Evolutionary conservation across 2,113 vertebrate species (phyloP), one percentile per base, ranked within the genome.

Genomic region (Bolborhynchus lineola): DNA sequence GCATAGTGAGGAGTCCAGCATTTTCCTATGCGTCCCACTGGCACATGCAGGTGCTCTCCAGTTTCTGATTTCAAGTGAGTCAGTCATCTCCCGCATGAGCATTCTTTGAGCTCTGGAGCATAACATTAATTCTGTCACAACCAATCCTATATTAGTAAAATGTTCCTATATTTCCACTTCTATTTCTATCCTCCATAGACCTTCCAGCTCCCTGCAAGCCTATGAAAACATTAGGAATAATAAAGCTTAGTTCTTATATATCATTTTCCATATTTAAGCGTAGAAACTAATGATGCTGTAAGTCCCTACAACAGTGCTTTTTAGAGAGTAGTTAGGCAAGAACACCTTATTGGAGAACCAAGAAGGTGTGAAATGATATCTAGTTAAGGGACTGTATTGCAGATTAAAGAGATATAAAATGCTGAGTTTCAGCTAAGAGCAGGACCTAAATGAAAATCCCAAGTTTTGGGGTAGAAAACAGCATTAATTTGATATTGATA

Each of bases 291-390:
- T 94, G 95, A 84, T 93, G 93, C 93, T 92, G 17, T 86, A 93
- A 96, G 80, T 92, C 72, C 79, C 92, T 95, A 92, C 88, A 95
- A 94, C 88, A 91, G 83, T 47, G 70, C 62, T 70, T 96, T 93
- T 93, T 92, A 93, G 82, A 93, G 83, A 92, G 77, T 86, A 91
- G 86, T 97, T 95, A 97, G 93, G 83, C 59, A 90, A 90, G 95
- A 93, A 96, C 88, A 96, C 74, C 90, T 95, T 96, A 94, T 88
- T 93, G 93, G 85, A 95, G 95, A 95, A 87, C 55, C 90, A 96
- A 93, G 88, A 95, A 93, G 86, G 93, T 97, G 93, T 97, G 95
- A 96, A 96, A 94, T 90, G 95, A 88, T 95, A 94, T 96, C 96
- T 96, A 94, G 92, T 92, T 96, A 95, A 90, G 83, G 83, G 88